Conservation (phyloP, 2,797 vertebrate genomes). For the Knipowitschia caucasica region DNA sequence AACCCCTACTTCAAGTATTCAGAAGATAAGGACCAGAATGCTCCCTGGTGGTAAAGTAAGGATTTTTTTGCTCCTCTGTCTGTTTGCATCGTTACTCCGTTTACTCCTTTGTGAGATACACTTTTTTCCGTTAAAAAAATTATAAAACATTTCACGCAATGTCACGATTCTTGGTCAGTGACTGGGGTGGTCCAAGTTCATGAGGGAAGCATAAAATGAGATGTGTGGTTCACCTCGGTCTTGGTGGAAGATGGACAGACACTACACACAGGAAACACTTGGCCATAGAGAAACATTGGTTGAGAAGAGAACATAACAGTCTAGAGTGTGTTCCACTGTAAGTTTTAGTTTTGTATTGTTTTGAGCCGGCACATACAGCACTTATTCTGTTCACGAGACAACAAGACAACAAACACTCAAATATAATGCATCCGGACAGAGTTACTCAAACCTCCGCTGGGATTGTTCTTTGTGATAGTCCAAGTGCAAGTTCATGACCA, state of each 20-base stretch:
- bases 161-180: conserved; percentile 49
- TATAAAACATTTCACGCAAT: conserved; percentile 44
- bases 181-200: conserved; percentile 28
- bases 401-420: conserved; percentile 49
- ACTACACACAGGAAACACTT: conserved; percentile 54
- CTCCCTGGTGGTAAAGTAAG: conserved; percentile 76
- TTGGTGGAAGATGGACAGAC: conserved; percentile 44
- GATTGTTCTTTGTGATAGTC: conserved; percentile 55
- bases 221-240: conserved; percentile 25
- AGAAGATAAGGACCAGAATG: conserved; percentile 88
- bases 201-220: conserved; percentile 35
- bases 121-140: conserved; percentile 34
- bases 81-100: conserved; percentile 56
- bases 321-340: conserved; percentile 62
- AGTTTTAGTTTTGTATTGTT: conserved; percentile 50
- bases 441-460: conserved; percentile 58
- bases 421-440: conserved; percentile 62
- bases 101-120: conserved; percentile 29
- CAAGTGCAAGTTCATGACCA: conserved; percentile 54
- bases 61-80: conserved; percentile 65
- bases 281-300: conserved; percentile 57
- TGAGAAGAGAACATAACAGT: conserved; percentile 67
- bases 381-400: conserved; percentile 60
- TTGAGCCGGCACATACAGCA: conserved; percentile 61
- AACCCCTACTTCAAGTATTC: conserved; percentile 96